Evolutionary conservation across 1,140 invertebrate genomes (phyloP).

Genomic region (Aphidius ervi): DNA sequence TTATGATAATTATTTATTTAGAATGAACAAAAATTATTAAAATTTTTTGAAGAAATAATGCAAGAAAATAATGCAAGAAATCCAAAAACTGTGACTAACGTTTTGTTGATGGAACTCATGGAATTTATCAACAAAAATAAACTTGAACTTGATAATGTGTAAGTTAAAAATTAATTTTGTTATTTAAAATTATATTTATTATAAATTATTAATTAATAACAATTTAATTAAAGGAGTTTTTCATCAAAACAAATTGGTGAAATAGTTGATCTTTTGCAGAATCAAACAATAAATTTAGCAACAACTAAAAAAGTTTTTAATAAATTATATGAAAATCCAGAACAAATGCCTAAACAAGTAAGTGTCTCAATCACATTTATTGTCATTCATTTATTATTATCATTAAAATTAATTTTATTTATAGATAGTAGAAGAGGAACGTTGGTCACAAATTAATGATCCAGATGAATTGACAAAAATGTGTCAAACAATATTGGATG

Average conservation of each 20-base stretch:
- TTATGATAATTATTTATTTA: conserved; percentile 44
- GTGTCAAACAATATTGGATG: conserved; percentile 60
- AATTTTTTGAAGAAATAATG: conserved; percentile 62
- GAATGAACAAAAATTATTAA: conserved; percentile 61
- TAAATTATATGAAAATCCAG: conserved; percentile 52
- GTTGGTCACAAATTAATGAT: conserved; percentile 64
- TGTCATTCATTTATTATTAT: background rate
- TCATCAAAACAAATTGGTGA: conserved; percentile 55
- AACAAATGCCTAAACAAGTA: conserved; percentile 49
- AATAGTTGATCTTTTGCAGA: conserved; percentile 58
- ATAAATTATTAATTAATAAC: conserved; percentile 4
- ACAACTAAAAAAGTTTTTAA: conserved; percentile 55
- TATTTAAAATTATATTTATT: conserved; percentile 23
- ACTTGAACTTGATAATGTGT: conserved; percentile 57
- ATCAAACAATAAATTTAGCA: conserved; percentile 59
- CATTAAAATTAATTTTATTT: conserved; percentile 26
- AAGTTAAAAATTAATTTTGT: conserved; percentile 30
- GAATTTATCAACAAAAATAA: conserved; percentile 62
- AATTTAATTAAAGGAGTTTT: conserved; percentile 43
- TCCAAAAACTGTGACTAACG: conserved; percentile 60
- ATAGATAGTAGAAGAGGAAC: conserved; percentile 61
- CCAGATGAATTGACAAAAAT: conserved; percentile 57
- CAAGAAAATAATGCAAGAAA: conserved; percentile 49
- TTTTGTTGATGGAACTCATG: conserved; percentile 65
- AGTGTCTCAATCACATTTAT: conserved; percentile 7